Percentiles rank a stretch among this genome's conserved stretches.
phyloP scores from a whole-genome alignment of 2,888 invertebrate genomes.

The Diarsia brunnea region DNA sequence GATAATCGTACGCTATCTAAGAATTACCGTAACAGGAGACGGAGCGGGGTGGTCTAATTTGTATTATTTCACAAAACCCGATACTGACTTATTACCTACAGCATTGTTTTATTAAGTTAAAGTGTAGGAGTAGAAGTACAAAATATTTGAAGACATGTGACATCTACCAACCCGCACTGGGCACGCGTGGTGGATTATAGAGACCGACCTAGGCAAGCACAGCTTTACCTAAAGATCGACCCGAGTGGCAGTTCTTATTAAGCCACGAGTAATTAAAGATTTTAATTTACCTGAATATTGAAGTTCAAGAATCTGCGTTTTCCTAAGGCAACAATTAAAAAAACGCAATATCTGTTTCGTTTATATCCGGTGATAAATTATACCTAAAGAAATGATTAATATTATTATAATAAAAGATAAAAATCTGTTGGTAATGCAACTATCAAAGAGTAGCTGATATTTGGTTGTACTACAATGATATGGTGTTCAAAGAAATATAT shows the following conservation, averaged over 20 bases:
- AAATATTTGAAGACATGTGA: too few relatives aligned
- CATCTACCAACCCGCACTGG: too few relatives aligned
- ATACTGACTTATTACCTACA: conserved; percentile 52
- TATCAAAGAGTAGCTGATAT: conserved; percentile 8
- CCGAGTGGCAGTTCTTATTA: too few relatives aligned
- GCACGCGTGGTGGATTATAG: too few relatives aligned
- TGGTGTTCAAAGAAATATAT: conserved; percentile 28
- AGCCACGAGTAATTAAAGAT: too few relatives aligned
- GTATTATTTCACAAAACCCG: conserved; percentile 45
- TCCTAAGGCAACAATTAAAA: not conserved
- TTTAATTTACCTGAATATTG: not conserved
- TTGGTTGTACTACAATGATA: conserved; percentile 17
- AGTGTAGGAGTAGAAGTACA: not conserved
- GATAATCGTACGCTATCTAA: conserved; percentile 61
- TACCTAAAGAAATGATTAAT: conserved; percentile 34
- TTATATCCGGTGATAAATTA: conserved; percentile 11
- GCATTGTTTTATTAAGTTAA: conserved; percentile 31
- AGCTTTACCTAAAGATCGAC: too few relatives aligned
- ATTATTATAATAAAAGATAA: conserved; percentile 25
- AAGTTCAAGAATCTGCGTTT: not conserved
- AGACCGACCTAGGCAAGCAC: too few relatives aligned
- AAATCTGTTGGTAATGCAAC: conserved; percentile 24
- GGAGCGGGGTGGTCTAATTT: conserved; percentile 59
- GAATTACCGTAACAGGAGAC: conserved; percentile 64
- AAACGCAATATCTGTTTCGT: not conserved